Conservation (phyloP, 2,888 invertebrate genomes). For the Plebejus melissa region DNA sequence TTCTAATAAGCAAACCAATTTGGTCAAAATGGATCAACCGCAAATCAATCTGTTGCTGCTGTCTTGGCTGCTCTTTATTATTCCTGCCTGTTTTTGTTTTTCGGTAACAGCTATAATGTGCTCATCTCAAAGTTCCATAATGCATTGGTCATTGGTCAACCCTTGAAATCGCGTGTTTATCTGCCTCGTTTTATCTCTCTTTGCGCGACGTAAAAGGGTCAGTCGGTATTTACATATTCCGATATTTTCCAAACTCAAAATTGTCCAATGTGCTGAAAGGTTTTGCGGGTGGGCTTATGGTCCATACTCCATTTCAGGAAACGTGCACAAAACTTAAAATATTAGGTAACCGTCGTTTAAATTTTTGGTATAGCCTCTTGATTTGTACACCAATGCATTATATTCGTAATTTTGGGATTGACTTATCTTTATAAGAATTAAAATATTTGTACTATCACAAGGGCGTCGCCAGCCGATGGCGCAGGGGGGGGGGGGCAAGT, state of each 20-base stretch:
- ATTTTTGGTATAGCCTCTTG: background rate
- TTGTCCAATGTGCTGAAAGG: background rate
- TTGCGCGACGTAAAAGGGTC: background rate
- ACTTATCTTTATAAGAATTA: too few relatives aligned
- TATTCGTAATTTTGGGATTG: too few relatives aligned
- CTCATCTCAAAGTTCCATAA: background rate
- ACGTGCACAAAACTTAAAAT: background rate
- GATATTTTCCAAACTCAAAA: background rate
- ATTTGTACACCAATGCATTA: background rate
- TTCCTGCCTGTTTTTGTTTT: background rate
- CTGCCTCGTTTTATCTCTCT: background rate
- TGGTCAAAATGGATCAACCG: too few relatives aligned
- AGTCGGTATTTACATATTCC: conserved; percentile 1
- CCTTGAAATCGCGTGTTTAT: background rate
- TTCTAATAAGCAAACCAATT: too few relatives aligned
- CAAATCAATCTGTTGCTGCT: background rate
- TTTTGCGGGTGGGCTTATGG: background rate
- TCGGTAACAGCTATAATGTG: background rate
- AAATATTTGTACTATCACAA: too few relatives aligned
- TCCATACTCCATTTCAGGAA: background rate
- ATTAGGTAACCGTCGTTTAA: background rate
- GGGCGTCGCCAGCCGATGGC: too few relatives aligned
- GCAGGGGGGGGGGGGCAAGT: too few relatives aligned
- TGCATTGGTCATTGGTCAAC: conserved; percentile 5
- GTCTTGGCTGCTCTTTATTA: background rate